phyloP scores from a whole-genome alignment of 2,113 vertebrate genomes.

The Girardinichthys multiradiatus region DNA sequence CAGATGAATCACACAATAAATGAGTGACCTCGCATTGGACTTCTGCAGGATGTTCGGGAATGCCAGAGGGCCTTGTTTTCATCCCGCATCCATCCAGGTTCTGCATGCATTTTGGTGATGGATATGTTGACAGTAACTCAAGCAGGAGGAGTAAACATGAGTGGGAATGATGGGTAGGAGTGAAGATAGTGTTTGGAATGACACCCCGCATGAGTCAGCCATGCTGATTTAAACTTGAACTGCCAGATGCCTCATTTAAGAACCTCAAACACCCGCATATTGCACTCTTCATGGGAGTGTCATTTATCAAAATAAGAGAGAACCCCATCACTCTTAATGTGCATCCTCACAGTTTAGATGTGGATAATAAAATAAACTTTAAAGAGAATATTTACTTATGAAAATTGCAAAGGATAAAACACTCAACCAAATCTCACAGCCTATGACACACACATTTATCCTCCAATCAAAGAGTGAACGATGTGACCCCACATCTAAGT shows the following conservation, averaged over 20 bases:
- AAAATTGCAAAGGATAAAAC: slow-evolving; percentile 24
- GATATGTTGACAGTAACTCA: slow-evolving; percentile 32
- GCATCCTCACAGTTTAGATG: not conserved
- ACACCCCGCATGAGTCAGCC: slow-evolving; percentile 20
- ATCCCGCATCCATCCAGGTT: slow-evolving; percentile 26
- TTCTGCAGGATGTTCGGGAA: slow-evolving; percentile 59
- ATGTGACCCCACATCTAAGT: slow-evolving; percentile 39
- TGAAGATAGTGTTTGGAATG: slow-evolving; percentile 14
- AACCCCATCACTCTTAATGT: not conserved
- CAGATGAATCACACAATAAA: slow-evolving; percentile 45
- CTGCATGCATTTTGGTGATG: slow-evolving; percentile 36
- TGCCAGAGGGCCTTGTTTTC: slow-evolving; percentile 57
- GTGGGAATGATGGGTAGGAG: slow-evolving; percentile 21
- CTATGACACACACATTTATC: slow-evolving; percentile 45
- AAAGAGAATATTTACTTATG: slow-evolving; percentile 16
- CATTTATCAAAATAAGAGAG: slow-evolving; percentile 12
- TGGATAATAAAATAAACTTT: not conserved
- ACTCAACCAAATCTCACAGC: slow-evolving; percentile 1
- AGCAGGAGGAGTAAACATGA: slow-evolving; percentile 26
- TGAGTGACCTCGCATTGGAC: slow-evolving; percentile 34
- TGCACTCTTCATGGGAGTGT: slow-evolving; percentile 20
- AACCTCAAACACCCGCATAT: slow-evolving; percentile 56
- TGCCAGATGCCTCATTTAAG: slow-evolving; percentile 55
- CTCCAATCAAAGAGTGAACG: slow-evolving; percentile 29
- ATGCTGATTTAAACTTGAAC: slow-evolving; percentile 18